phyloP scores from a whole-genome alignment of 2,888 invertebrate species.

The Papilio elwesi region DNA sequence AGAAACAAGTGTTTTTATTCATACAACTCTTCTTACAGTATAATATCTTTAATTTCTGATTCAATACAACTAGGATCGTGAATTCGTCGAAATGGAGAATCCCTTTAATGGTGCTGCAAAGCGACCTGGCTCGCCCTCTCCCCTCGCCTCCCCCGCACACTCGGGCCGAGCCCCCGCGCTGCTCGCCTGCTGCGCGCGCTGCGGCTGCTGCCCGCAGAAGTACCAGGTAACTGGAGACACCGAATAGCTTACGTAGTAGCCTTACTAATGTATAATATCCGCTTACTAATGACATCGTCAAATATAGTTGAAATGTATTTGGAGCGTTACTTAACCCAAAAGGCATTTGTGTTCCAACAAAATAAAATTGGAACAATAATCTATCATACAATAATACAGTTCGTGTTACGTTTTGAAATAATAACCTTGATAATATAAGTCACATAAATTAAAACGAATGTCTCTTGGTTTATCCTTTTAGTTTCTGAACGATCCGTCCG shows the following conservation, averaged over 20 bases:
- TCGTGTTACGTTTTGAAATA: too few species aligned
- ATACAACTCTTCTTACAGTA: too few species aligned
- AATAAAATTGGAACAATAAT: too few species aligned
- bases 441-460: too few species aligned
- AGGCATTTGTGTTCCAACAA: neutral
- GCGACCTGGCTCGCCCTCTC: conserved; percentile 94
- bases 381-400: too few species aligned
- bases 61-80: conserved; percentile 90
- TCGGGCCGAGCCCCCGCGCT: conserved; percentile 89
- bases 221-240: conserved; percentile 87
- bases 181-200: conserved; percentile 94
- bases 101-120: conserved; percentile 97
- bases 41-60: neutral
- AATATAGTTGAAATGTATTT: neutral
- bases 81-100: conserved; percentile 98
- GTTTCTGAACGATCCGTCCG: too few species aligned
- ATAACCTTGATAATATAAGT: too few species aligned
- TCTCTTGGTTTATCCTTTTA: too few species aligned
- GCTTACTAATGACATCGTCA: conserved; percentile 10
- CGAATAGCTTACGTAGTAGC: conserved; percentile 46
- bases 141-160: conserved; percentile 93
- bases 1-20: too few species aligned
- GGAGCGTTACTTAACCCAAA: neutral
- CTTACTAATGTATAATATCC: too few species aligned
- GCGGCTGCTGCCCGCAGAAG: conserved; percentile 93